Conservation (phyloP, 1,140 invertebrate species). For the Pseudomyrmex cubaensis region DNA sequence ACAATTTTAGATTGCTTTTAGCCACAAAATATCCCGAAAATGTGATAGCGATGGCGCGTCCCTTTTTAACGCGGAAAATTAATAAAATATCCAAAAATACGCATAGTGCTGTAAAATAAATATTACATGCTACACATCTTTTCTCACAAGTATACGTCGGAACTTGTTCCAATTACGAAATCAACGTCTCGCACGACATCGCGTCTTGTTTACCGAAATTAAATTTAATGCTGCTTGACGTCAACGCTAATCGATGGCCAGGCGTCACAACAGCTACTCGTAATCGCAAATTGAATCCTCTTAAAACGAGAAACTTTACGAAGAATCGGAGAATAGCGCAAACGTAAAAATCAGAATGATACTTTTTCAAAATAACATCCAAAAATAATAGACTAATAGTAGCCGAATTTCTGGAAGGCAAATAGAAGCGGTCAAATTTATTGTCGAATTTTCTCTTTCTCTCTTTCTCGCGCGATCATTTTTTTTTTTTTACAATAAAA, state of each 20-base stretch:
- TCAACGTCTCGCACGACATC: background rate
- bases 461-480: background rate
- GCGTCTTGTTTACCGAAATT: slow-evolving; percentile 53
- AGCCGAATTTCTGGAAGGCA: slow-evolving; percentile 11
- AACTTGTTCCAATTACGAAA: slow-evolving; percentile 30
- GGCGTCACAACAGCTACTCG: background rate
- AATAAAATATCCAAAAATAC: background rate
- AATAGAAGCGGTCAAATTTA: background rate
- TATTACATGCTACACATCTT: too few species aligned
- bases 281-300: slow-evolving; percentile 11
- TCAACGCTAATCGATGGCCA: slow-evolving; percentile 39
- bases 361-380: slow-evolving; percentile 2
- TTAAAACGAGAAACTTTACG: background rate
- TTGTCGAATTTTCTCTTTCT: background rate
- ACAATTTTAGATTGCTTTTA: slow-evolving; percentile 48
- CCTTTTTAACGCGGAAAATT: background rate
- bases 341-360: background rate
- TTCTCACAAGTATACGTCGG: background rate
- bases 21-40: slow-evolving; percentile 19
- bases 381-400: slow-evolving; percentile 33
- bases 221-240: slow-evolving; percentile 49
- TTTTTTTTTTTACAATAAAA: slow-evolving; percentile 37
- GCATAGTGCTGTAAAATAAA: background rate
- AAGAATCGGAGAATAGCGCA: background rate
- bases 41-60: slow-evolving; percentile 1